Base-by-base conservation (phyloP, 2,797 vertebrate species). In the Phoeniculus purpureus region DNA sequence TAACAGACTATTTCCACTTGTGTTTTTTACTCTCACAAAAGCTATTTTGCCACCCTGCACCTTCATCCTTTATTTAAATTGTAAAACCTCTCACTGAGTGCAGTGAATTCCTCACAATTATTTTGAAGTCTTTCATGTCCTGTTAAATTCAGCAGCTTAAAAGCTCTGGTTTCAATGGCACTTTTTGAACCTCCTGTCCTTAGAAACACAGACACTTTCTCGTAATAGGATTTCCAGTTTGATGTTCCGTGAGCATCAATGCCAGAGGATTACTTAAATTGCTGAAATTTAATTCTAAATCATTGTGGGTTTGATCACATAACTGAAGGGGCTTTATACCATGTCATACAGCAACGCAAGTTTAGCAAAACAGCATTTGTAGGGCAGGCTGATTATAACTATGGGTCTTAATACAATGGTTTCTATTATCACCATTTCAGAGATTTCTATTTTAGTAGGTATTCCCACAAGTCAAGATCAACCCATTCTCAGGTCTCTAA, bases 231-330 rank as follows among this genome's bases (percentile, higher is more conserved):
- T 94, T 94, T 90, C 87, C 68, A 82, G 19, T 81, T 84, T 87
- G 45, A 72, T 59, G 51, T 50, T 73, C 58, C 82, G 56, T n/a
- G 45, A 90, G 73, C 67, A 72, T 31, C 80, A 92, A 32, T 25
- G 50, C 67, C 73, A 72, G 62, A 87, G 76, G 71, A 90, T 94
- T 87, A 93, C 50, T 87, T 81, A 71, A 77, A 75, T 67, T 73
- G 78, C 75, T 79, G 56, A 90, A 93, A 90, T 89, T 66, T 88
- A 83, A 74, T 90, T 95, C 81, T 73, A 75, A 92, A 45, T 79
- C 34, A 7, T 66, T 52, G 45, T 61, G 71, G 76, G 56, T 85
- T 91, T 89, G 91, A 78, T 85, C 58, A 73, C 12, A 9, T 21
- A 59, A 32, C 55, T 51, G 60, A 80, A 87, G 84, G 79, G 23